Base-by-base conservation (phyloP, 1,140 invertebrate genomes). In the Vollenhovia emeryi region DNA sequence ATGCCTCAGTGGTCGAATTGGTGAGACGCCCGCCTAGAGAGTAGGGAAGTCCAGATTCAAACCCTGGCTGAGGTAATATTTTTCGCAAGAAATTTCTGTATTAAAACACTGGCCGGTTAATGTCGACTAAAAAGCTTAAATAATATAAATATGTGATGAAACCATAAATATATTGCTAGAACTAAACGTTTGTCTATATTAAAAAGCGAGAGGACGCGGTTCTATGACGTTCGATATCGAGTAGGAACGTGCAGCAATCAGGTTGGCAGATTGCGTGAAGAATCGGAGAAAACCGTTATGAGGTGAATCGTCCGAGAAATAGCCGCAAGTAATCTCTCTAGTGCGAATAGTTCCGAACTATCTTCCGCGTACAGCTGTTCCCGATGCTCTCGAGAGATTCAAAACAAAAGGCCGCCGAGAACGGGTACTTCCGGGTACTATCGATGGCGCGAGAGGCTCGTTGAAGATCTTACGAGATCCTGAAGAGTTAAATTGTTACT, bases 291-390 rank as follows among this genome's bases (percentile, higher is more conserved):
- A 78, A 64, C 57, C 40, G 74, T 78, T 78, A 45, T 36, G 7
- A 57, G 21, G 52, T 55, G 24, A 76, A 36, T 60, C 36, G 24
- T 59, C 13, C 40, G 55, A 24, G 40, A 13, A 78, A 48, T 36
- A 48, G 27, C 57, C 18, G 40, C 74, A 27, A 78, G 74, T 78
- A 78, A 62, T 78, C n/a, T 78, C 40, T 48, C 30, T 24, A 27
- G 24, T 64, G n/a, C 33, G 64, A 78, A 78, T 48, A 40, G 18
- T 64, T 45, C 27, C 57, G 18, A n/a, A 74, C 27, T 48, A 9
- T 62, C 71, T 62, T 43, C 27, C 40, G 74, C 3, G 15, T 52
- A 15, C 6, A 73, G n/a, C 21, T 43, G 18, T 43, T 66, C 21
- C 36, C 33, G 11, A 9, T 43, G 36, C 15, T 66, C 36, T 43